Base-by-base conservation (phyloP, 2,113 vertebrate species). In the Ciconia maguari region DNA sequence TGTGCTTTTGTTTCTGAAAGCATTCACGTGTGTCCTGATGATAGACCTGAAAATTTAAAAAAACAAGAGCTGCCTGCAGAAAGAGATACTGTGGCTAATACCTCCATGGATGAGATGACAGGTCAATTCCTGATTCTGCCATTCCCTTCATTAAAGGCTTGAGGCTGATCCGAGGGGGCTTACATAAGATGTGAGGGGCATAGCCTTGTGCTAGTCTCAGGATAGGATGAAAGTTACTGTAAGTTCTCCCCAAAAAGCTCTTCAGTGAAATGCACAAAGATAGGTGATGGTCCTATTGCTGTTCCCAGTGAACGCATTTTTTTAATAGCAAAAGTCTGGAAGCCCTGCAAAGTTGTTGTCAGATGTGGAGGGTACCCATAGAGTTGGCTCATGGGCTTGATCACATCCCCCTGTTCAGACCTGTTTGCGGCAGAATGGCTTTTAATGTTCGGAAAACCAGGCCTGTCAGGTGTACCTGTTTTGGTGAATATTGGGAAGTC, bases 21-120 rank as follows among this genome's bases (percentile, higher is more conserved):
- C 2, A 1, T 80, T 77, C 13, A 4, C 0, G 0, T 46, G 13
- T 81, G 36, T 71, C 72, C 70, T 77, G 49, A 34, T 79, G 61
- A 25, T 27, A 75, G 61, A 60, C 6, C 13, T 48, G 61, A 84
- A 76, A n/a, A 75, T 75, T 75, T 52, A 29, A 66, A 83, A 83
- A 46, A 0, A 0, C 21, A 19, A 55, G 36, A 61, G 29, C 19
- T 65, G 4, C n/a, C 52, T 78, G 32, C 18, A 79, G 41, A 72
- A 83, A 25, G 38, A 54, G 41, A 19, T 6, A 48, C 17, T 16
- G 18, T 75, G 51, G 24, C 41, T 87, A 49, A 52, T 62, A 19
- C 32, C 51, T 71, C 42, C 22, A 18, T 21, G 51, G 71, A n/a
- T 69, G 83, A 71, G 71, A 16, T 29, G 41, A 29, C 0, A n/a